Base-by-base conservation (phyloP, 2,888 invertebrate species). In the Dryocosmus kuriphilus region DNA sequence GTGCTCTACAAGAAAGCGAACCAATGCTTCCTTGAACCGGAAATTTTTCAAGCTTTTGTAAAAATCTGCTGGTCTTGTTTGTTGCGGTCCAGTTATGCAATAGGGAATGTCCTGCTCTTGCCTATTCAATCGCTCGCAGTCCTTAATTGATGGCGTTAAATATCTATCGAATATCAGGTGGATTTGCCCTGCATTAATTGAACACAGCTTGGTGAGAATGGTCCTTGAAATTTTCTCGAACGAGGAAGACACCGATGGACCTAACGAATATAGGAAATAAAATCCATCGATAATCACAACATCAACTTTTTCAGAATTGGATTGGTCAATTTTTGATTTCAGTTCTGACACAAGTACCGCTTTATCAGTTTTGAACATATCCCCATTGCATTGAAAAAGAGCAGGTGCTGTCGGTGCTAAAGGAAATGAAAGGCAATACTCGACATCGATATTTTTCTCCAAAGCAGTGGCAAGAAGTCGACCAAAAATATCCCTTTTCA, bases 111-210 rank as follows among this genome's bases (percentile, higher is more conserved):
- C 60, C 11, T 9, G 30, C 60, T 32, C 76, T 22, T 46, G 0
- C 16, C 78, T 76, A 62, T 73, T 76, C 65, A 55, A 46, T 7
- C 79, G 65, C 75, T 81, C 80, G 27, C 60, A 75, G 63, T 81
- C 78, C 73, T 81, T 78, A 30, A 81, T 80, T 2, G 81, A 82
- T 22, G 78, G 78, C 14, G 65, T 57, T 16, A 80, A 41, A 80
- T 89, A 88, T 11, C 86, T 82, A 79, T 89, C 89, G 77, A 88
- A 88, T 46, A 88, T 81, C 41, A 87, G 46, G 81, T 87, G 85
- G 14, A 88, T 83, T 80, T 86, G 82, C 46, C 78, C 19, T 35
- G 87, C 85, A 65, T 77, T 81, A 61, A 78, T 79, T 46, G 80
- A 60, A 79, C 86, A 88, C 24, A 88, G 30, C 84, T 86, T 88